These are phyloP conservation scores for Tichodroma muraria DNA, from an alignment of 2,113 vertebrate genomes.

Conservation along the genomic window DNA sequence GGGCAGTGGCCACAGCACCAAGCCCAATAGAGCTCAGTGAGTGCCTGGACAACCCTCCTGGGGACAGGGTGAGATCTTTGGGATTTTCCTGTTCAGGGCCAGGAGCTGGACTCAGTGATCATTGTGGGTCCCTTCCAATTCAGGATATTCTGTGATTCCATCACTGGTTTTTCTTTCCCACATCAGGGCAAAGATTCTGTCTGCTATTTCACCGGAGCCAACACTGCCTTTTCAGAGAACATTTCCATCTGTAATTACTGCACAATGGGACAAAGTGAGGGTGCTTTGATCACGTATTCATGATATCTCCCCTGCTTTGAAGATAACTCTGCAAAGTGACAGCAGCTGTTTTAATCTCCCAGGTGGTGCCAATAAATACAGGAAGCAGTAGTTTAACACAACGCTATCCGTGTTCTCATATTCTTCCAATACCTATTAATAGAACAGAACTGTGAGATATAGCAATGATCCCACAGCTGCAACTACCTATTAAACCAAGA, in stretches of 20 bases:
- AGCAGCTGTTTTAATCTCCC: background rate
- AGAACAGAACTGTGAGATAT: background rate
- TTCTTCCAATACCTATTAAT: slow-evolving; percentile 26
- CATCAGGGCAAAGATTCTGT: background rate
- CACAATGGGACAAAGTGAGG: background rate
- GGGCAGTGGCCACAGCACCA: background rate
- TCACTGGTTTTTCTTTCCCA: background rate
- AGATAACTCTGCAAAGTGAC: background rate
- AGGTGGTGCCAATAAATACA: background rate
- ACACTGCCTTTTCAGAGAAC: background rate
- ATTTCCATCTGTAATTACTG: background rate
- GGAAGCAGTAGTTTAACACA: background rate
- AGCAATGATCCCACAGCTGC: slow-evolving; percentile 15
- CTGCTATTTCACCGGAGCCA: background rate
- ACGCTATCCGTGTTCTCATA: background rate
- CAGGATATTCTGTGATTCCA: background rate
- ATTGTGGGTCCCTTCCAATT: background rate
- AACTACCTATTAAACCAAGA: slow-evolving; percentile 29
- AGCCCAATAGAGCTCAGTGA: background rate
- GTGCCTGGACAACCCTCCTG: background rate
- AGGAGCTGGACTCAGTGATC: background rate
- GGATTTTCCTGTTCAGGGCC: background rate
- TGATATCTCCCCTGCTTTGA: slow-evolving; percentile 3
- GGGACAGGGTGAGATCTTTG: background rate
- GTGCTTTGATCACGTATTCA: background rate